phyloP scores from a whole-genome alignment of 1,140 invertebrate species.

The Neodiprion lecontei region DNA sequence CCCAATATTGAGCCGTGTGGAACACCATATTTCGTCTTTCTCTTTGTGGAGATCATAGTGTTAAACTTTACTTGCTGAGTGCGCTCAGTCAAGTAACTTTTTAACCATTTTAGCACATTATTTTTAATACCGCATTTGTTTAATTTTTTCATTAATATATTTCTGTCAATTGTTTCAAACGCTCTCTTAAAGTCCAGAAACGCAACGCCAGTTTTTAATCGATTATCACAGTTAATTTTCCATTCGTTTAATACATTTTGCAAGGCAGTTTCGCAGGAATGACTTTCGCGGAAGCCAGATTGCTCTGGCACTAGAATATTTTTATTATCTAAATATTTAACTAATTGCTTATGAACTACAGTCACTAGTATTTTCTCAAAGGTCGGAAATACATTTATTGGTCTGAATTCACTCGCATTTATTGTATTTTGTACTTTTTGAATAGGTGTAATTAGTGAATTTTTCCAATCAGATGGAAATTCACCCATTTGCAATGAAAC shows the following conservation, averaged over 20 bases:
- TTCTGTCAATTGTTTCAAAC: conserved; percentile 10
- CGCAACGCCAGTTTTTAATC: not conserved
- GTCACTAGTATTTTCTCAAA: conserved; percentile 4
- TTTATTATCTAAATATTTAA: not conserved
- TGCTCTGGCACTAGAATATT: not conserved
- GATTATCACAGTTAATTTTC: not conserved
- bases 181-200: conserved; percentile 11
- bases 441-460: not conserved
- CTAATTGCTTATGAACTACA: not conserved
- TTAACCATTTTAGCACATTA: not conserved
- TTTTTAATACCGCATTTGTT: not conserved
- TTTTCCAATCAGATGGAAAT: not conserved
- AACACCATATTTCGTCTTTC: not conserved
- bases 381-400: not conserved
- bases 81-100: not conserved
- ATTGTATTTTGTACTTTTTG: not conserved
- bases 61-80: not conserved
- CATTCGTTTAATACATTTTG: conserved; percentile 5
- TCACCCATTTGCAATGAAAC: not conserved
- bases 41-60: not conserved
- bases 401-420: not conserved
- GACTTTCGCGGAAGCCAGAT: not conserved
- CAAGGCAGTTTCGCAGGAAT: conserved; percentile 6
- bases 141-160: not conserved
- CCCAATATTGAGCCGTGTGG: not conserved